phyloP scores from a whole-genome alignment of 2,888 invertebrate genomes.

The Teleiodes luculella region DNA sequence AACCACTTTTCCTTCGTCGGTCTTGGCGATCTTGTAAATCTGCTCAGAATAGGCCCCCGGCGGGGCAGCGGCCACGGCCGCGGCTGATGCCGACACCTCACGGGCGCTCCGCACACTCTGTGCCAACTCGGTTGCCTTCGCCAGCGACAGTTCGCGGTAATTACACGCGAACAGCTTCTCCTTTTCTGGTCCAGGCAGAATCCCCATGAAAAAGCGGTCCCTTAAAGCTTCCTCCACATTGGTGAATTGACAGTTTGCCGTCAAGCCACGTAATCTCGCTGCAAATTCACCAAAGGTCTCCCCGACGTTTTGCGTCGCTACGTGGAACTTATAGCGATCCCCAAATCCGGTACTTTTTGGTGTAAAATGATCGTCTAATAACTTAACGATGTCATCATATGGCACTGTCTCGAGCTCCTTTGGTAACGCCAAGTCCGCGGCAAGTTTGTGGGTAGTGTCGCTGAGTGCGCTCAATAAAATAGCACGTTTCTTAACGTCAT shows the following conservation, averaged over 20 bases:
- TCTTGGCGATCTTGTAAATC: constrained; percentile 77
- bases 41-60: constrained; percentile 98
- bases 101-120: constrained; percentile 84
- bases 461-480: not conserved
- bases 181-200: constrained; percentile 33
- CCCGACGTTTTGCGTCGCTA: constrained; percentile 9
- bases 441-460: not conserved
- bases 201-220: constrained; percentile 11
- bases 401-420: not conserved
- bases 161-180: constrained; percentile 68
- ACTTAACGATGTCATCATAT: not conserved
- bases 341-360: constrained; percentile 14
- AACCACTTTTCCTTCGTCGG: too few species aligned
- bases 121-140: not conserved
- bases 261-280: not conserved
- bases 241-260: not conserved
- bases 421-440: not conserved
- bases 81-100: constrained; percentile 87
- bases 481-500: not conserved
- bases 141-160: not conserved
- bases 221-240: constrained; percentile 2
- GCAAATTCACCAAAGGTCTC: constrained; percentile 18
- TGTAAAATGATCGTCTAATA: not conserved
- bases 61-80: constrained; percentile 92
- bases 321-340: constrained; percentile 12